Base-by-base conservation (phyloP, 1,140 invertebrate species). In the Leptinotarsa undecemlineata region DNA sequence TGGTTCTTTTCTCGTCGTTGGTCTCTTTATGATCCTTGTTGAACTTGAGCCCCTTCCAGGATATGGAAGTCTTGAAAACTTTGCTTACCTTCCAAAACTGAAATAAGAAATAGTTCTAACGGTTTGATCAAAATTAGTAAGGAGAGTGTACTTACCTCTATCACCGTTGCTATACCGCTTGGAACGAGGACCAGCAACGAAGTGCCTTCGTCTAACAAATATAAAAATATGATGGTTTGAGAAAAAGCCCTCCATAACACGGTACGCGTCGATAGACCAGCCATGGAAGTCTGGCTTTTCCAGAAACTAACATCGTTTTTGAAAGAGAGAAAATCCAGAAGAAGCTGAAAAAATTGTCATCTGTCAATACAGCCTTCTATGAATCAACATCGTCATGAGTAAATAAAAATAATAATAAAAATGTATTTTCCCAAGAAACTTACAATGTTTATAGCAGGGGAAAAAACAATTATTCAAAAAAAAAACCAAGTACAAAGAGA, bases 241-340 rank as follows among this genome's bases (percentile, higher is more conserved):
- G 96, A 98, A 81, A 99, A 95, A 42, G 94, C 94, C 68, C 96
- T 88, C 97, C 98, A 99, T 11, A 98, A 79, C 5, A 98, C 92
- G 4, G 95, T 96, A 73, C 94, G 89, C 13, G 91, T 89, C 8
- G 97, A 99, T 3, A 99, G 84, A 2, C 98, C 98, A 47, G 92
- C 95, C 85, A 98, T 93, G 1, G 92, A 93, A 48, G 90, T 91
- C 79, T 94, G 91, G 15, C 90, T 89, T 73, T 91, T 90, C 98
- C 98, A 99, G 85, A 98, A 99, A 77, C 89, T 91, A 4, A 99
- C 94, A 81, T 99, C 98, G 86, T 98, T 99, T 89, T 99, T 99
- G 81, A 99, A 98, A 3, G 98, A 96, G 64, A 99, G 86, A 81
- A 99, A 96, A 84, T 99, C 98, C 84, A 99, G 97, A 13, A 99